Evolutionary conservation across 1,140 invertebrate genomes (phyloP).

Genomic region (Brachionus plicatilis): DNA sequence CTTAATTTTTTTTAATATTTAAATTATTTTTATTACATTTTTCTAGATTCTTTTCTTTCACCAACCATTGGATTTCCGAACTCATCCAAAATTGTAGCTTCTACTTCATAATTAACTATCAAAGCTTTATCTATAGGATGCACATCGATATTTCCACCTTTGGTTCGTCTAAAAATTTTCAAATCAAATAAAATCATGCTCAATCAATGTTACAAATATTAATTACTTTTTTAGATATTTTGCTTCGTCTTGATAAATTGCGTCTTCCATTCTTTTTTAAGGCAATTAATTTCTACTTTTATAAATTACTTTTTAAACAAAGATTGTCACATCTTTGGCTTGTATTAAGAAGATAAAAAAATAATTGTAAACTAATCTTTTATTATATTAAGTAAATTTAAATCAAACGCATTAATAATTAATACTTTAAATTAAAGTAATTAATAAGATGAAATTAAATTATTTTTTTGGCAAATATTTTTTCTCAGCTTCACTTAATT

Average conservation of each 20-base stretch:
- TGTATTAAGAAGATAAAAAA: no score
- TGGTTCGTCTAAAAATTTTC: conserved; percentile 63
- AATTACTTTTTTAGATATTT: conserved; percentile 39
- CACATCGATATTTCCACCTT: conserved; percentile 76
- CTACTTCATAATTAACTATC: conserved; percentile 81
- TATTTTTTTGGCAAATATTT: conserved; percentile 52
- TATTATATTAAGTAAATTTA: neutral
- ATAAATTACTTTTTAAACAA: neutral
- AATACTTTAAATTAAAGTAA: neutral
- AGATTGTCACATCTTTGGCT: neutral
- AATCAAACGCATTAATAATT: neutral
- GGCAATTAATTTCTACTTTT: no score
- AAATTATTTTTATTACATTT: conserved; percentile 52
- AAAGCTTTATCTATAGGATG: conserved; percentile 82
- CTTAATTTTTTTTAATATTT: neutral
- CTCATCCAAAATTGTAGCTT: conserved; percentile 75
- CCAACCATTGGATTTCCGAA: conserved; percentile 75
- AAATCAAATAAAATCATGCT: no score
- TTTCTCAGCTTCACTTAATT: conserved; percentile 55
- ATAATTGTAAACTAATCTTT: no score
- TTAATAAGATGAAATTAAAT: neutral
- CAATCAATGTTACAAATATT: neutral
- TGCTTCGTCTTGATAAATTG: neutral
- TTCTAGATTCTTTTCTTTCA: conserved; percentile 69
- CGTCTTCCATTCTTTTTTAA: conserved; percentile 8